phyloP scores from a whole-genome alignment of 53 echinoderm and acorn worm species.

The Echinarachnius parma region DNA sequence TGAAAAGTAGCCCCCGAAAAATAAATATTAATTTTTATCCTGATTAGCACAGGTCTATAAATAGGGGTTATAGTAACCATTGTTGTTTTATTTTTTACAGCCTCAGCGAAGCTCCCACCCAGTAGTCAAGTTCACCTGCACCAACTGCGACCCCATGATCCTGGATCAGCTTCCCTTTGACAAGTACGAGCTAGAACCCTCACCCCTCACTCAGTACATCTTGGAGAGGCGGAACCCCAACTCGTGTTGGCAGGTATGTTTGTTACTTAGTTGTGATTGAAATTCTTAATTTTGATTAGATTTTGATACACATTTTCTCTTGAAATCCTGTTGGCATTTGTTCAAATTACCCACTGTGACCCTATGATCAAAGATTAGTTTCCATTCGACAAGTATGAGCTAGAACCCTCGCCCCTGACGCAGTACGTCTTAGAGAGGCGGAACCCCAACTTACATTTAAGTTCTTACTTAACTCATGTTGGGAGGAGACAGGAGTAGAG shows the following conservation, averaged over 20 bases:
- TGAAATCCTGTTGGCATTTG: too few relatives aligned
- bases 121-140: conserved; percentile 72
- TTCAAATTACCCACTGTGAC: conserved; percentile 72
- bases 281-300: too few relatives aligned
- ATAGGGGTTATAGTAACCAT: too few relatives aligned
- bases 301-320: too few relatives aligned
- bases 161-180: conserved; percentile 96
- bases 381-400: conserved; percentile 86
- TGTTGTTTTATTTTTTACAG: conserved; percentile 44
- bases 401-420: conserved; percentile 88
- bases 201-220: conserved; percentile 97
- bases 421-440: conserved; percentile 88
- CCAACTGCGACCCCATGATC: conserved; percentile 89
- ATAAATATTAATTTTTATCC: too few relatives aligned
- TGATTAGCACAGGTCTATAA: too few relatives aligned
- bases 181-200: conserved; percentile 95
- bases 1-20: too few relatives aligned
- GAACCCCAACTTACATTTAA: conserved; percentile 69
- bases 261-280: too few relatives aligned
- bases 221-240: conserved; percentile 92
- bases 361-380: conserved; percentile 80
- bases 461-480: too few relatives aligned
- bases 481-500: too few relatives aligned
- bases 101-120: conserved; percentile 91
- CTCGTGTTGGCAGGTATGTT: conserved; percentile 90